Percentiles rank a stretch among this genome's conserved stretches.
phyloP scores from a whole-genome alignment of 2,888 invertebrate species.

The Drosophila fungiperda region DNA sequence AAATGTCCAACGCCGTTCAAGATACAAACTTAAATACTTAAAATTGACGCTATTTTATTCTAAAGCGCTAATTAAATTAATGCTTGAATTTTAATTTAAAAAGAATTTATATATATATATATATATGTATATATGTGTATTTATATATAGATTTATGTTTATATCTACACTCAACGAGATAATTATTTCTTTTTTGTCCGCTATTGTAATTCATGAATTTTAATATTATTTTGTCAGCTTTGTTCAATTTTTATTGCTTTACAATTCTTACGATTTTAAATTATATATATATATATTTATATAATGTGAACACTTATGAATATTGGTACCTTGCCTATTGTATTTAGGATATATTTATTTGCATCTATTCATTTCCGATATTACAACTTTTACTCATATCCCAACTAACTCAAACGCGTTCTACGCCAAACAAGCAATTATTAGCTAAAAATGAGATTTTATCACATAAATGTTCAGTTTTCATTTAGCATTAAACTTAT shows the following conservation, averaged over 20 bases:
- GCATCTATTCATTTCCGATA: background rate
- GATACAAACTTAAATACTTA: background rate
- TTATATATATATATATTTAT: background rate
- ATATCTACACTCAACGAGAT: no score
- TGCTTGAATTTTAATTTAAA: background rate
- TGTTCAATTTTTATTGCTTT: background rate
- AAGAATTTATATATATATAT: background rate
- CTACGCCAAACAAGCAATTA: conserved; percentile 43
- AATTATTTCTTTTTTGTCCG: no score
- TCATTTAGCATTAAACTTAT: background rate
- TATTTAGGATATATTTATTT: background rate
- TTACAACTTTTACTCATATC: background rate
- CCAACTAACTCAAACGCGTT: conserved; percentile 48
- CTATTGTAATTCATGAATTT: background rate
- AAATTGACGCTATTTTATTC: no score
- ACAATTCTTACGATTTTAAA: background rate
- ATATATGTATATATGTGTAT: no score
- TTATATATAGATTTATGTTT: no score
- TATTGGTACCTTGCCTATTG: background rate
- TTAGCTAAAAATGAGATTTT: no score
- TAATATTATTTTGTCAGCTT: background rate
- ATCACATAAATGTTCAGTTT: background rate
- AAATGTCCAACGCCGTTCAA: background rate
- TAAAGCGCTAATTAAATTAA: background rate
- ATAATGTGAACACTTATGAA: background rate